Conservation (phyloP, 2,888 invertebrate genomes). For the Cyclophora albipunctata region DNA sequence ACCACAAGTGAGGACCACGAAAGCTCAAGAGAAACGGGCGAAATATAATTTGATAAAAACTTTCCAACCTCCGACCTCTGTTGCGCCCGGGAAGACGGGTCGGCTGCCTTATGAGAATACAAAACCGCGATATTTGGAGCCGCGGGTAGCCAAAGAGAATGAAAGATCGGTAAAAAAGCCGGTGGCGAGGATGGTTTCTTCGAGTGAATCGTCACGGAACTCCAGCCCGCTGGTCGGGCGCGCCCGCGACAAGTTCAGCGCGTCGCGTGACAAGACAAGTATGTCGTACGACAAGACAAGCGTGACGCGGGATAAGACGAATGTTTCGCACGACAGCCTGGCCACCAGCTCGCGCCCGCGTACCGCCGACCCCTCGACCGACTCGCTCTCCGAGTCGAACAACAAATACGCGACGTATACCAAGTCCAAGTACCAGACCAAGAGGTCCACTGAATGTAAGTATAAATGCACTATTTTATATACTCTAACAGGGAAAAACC, state of each 20-base stretch:
- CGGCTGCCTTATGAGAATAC: constrained; percentile 36
- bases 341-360: constrained; percentile 55
- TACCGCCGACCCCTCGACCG: constrained; percentile 65
- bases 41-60: constrained; percentile 52
- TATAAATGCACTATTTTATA: constrained; percentile 5
- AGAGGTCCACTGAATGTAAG: constrained; percentile 48
- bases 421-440: constrained; percentile 39
- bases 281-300: no score
- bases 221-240: constrained; percentile 78
- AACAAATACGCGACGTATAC: constrained; percentile 60
- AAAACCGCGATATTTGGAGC: constrained; percentile 79
- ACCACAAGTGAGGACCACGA: constrained; percentile 54
- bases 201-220: constrained; percentile 81
- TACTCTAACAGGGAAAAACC: constrained; percentile 1
- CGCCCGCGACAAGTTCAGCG: constrained; percentile 49
- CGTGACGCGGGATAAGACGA: constrained; percentile 14
- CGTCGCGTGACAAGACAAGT: constrained; percentile 14
- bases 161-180: constrained; percentile 22
- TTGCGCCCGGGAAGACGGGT: not conserved
- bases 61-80: constrained; percentile 25
- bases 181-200: constrained; percentile 61
- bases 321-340: constrained; percentile 69
- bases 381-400: constrained; percentile 60
- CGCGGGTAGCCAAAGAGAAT: constrained; percentile 41
- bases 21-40: constrained; percentile 60